A percentile compares a stretch with the other conserved stretches of the same genome.
These are phyloP conservation scores for Neotragus moschatus DNA, from an alignment of 2,113 vertebrate species.

Conservation along the genomic window DNA sequence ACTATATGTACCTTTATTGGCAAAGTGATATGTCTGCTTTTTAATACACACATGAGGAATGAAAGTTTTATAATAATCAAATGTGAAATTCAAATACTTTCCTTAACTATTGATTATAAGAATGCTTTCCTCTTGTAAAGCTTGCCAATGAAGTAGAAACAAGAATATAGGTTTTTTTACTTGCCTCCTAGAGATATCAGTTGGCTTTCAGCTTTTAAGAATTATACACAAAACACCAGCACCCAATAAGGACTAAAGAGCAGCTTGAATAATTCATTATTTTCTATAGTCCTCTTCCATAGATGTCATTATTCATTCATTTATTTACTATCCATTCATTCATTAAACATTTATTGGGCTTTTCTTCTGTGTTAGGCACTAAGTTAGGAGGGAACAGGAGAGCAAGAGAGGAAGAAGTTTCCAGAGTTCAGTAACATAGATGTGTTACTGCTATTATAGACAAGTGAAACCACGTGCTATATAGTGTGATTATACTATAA, in stretches of 20 bases:
- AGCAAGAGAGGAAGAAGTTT: background rate
- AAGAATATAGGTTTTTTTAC: background rate
- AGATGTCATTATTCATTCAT: background rate
- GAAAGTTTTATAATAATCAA: background rate
- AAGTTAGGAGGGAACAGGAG: background rate
- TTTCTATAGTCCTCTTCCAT: background rate
- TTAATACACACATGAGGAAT: background rate
- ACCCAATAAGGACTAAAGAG: background rate
- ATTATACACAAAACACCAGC: background rate
- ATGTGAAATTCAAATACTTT: background rate
- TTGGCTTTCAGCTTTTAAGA: conserved; percentile 19
- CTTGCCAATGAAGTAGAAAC: background rate
- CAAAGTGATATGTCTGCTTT: background rate
- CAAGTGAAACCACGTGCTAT: background rate
- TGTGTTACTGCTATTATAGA: background rate
- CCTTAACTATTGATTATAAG: background rate
- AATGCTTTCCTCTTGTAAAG: background rate
- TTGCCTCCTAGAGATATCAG: background rate
- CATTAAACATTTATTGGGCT: background rate
- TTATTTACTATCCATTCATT: background rate
- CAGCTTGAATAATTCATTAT: conserved; percentile 41
- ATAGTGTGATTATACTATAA: background rate
- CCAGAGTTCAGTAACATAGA: background rate
- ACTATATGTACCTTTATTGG: background rate
- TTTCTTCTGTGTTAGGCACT: background rate